A percentile compares a stretch with the other conserved stretches of the same genome.
phyloP scores from a whole-genome alignment of 2,113 vertebrate species.

The Bothrops jararaca region DNA sequence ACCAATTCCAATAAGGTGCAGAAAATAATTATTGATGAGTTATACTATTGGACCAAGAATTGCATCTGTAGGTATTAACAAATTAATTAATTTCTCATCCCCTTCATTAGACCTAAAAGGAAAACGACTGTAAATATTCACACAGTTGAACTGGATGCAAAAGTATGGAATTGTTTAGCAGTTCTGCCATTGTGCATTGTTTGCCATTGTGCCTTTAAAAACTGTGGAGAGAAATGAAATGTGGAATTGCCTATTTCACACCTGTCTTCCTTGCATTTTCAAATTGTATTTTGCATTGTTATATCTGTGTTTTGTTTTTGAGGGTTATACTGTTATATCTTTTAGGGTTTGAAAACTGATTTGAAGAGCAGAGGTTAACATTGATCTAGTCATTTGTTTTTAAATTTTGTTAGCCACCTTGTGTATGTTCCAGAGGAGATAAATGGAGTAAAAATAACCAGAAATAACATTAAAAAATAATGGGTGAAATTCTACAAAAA shows the following conservation, averaged over 20 bases:
- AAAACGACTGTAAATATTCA: background rate
- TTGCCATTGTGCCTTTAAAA: background rate
- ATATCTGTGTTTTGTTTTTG: background rate
- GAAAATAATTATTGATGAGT: background rate
- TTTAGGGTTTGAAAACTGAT: background rate
- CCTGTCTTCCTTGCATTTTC: background rate
- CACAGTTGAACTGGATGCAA: background rate
- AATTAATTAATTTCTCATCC: background rate
- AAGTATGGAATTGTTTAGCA: background rate
- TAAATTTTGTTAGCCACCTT: background rate
- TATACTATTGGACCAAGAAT: background rate
- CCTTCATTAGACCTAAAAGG: background rate
- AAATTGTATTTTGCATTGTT: background rate
- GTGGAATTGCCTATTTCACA: background rate
- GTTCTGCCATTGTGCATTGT: background rate
- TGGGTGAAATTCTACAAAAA: background rate
- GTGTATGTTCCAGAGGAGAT: background rate
- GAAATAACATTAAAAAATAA: background rate
- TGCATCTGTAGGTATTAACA: background rate
- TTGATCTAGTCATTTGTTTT: background rate
- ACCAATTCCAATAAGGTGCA: background rate
- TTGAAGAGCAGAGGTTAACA: background rate
- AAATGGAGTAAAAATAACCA: background rate
- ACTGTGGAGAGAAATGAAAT: background rate
- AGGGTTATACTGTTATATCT: background rate